Evolutionary conservation across 92 coral and sea anemone species (phyloP), one percentile per base, ranked within the genome.

Genomic region (Porites lobata): DNA sequence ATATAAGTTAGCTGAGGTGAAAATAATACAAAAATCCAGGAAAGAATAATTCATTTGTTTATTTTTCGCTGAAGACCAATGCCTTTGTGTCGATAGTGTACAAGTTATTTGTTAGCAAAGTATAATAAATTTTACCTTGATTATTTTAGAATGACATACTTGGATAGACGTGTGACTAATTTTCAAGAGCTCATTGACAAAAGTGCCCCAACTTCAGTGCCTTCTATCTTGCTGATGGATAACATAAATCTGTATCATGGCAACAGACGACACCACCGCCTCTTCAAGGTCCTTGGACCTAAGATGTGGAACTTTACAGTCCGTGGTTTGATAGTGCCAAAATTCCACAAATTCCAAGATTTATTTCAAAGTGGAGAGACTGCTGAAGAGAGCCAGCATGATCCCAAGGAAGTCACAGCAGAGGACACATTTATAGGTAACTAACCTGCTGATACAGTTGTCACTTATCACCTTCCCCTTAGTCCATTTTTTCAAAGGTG

Each of bases 241-340:
- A 82, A 89, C 84, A 73, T 89, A 26, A 82, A 88, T 24, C 61
- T 88, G 68, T 88, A 88, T 54, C 88, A 76, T 66, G 92, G 92
- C 72, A 88, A 82, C 9, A 88, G 78, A 59, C 61, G 84, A 1
- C 88, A 88, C 67, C 88, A 88, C 59, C 84, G 92, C 53, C 92
- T 88, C 7, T 82, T 75, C 65, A 88, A 82, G 32, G 50, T 52
- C 0, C 63, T 88, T 14, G 84, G 92, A 18, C 87, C 83, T 21
- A 64, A 53, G 12, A 53, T 53, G 58, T 53, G 58, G 58, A 53
- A 53, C 12, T 53, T 53, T 11, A 53, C 58, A 53, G 58, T 29
- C 1, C 32, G 32, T 29, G 32, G 32, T 29, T 29, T 87, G 69
- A 12, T 70, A 14, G 84, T 87, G 12, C 90, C 90, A 3, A 69